Evolutionary conservation across 2,888 invertebrate genomes (phyloP).

Genomic region (Hypolimnas misippus): DNA sequence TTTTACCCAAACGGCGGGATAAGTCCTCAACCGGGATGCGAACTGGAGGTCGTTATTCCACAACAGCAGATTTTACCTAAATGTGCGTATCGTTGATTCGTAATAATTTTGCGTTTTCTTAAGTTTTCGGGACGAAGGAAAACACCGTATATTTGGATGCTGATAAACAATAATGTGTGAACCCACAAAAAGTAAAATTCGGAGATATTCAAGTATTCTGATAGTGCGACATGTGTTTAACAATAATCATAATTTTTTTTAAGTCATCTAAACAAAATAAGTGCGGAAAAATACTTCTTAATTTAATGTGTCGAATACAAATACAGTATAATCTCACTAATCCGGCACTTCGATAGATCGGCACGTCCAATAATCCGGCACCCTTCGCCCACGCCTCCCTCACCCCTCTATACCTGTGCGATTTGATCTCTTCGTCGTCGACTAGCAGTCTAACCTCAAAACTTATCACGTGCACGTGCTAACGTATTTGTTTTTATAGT

Average conservation of each 20-base stretch:
- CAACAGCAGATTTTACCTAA: conserved; percentile 72
- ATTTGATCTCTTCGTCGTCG: neutral
- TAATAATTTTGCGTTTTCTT: no score
- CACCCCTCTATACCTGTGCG: conserved; percentile 11
- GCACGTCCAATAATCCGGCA: conserved; percentile 9
- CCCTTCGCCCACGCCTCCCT: conserved; percentile 14
- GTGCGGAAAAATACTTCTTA: no score
- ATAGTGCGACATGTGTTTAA: no score
- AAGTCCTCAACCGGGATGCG: conserved; percentile 86
- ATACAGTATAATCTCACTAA: neutral
- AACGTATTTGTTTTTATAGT: neutral
- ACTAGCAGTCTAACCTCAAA: neutral
- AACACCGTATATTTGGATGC: no score
- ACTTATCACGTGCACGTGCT: neutral
- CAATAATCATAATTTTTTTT: no score
- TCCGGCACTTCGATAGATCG: no score
- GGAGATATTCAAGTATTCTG: no score
- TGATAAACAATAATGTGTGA: no score
- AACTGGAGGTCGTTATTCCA: conserved; percentile 77
- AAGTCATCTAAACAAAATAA: no score
- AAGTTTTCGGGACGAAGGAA: no score
- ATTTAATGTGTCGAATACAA: no score
- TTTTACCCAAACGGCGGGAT: conserved; percentile 86
- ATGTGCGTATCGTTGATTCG: conserved; percentile 61
- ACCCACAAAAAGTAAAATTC: no score